These are phyloP conservation scores for Drosophila hamatofila DNA, from an alignment of 2,888 invertebrate genomes.

Conservation along the genomic window DNA sequence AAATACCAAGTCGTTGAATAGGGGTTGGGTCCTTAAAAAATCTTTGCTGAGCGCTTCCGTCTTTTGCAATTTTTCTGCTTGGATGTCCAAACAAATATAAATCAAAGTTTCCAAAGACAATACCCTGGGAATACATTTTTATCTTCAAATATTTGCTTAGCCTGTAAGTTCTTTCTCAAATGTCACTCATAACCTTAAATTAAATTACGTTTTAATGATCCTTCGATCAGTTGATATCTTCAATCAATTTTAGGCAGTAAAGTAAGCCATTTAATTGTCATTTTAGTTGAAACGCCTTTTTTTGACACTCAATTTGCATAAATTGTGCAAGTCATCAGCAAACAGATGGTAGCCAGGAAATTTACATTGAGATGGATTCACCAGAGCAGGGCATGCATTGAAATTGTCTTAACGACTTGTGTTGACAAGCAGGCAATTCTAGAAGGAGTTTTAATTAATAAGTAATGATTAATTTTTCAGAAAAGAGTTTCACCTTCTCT, in stretches of 20 bases:
- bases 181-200: background rate
- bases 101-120: conserved; percentile 59
- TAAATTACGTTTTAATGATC: background rate
- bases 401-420: too few species aligned
- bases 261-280: conserved; percentile 37
- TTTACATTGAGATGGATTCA: too few species aligned
- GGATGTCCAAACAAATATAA: conserved; percentile 77
- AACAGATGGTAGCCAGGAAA: too few species aligned
- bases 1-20: conserved; percentile 48
- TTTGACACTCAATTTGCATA: conserved; percentile 66
- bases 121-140: conserved; percentile 8
- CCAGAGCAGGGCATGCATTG: too few species aligned
- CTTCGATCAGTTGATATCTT: background rate
- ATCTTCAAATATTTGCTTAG: conserved; percentile 54
- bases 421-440: too few species aligned
- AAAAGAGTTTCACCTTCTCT: too few species aligned
- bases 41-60: conserved; percentile 3
- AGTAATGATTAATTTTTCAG: too few species aligned
- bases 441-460: too few species aligned
- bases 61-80: conserved; percentile 55
- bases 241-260: background rate
- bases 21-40: conserved; percentile 48
- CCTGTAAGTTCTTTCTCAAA: background rate
- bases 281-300: conserved; percentile 43
- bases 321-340: conserved; percentile 10